Percentiles rank a stretch among this genome's conserved stretches.
Evolutionary conservation across 2,888 invertebrate genomes (phyloP).

Genomic region (Heliconius aoede): DNA sequence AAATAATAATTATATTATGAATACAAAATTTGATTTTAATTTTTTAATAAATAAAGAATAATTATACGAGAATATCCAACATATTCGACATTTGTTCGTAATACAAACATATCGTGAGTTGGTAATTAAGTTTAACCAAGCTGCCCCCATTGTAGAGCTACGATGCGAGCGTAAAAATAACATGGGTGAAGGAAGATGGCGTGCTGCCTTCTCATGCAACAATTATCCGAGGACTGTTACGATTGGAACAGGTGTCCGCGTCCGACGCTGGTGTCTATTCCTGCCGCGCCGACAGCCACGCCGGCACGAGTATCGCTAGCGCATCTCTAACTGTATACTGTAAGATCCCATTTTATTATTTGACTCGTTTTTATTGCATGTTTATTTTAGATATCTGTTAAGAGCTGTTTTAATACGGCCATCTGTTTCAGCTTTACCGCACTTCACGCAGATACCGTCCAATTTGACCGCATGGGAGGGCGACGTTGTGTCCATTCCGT

Average conservation of each 20-base stretch:
- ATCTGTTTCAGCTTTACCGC: conserved; percentile 91
- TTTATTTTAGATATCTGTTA: conserved; percentile 67
- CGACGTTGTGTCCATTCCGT: conserved; percentile 94
- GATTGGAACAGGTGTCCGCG: conserved; percentile 92
- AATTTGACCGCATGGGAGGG: conserved; percentile 95
- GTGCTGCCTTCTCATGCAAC: conserved; percentile 73
- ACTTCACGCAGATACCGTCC: conserved; percentile 92
- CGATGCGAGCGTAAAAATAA: conserved; percentile 77
- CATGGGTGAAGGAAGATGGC: conserved; percentile 79
- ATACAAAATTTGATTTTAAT: too few relatives aligned
- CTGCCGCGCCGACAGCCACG: conserved; percentile 95
- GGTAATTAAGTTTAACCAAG: background rate
- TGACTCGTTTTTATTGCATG: conserved; percentile 71
- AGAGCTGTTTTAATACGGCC: conserved; percentile 75
- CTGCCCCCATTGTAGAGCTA: conserved; percentile 64
- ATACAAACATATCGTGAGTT: background rate
- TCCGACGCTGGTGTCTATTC: conserved; percentile 95
- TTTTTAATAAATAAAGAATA: too few relatives aligned
- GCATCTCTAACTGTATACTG: conserved; percentile 96
- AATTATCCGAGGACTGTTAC: conserved; percentile 80
- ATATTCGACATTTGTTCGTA: background rate
- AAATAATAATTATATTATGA: too few relatives aligned
- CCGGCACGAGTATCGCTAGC: conserved; percentile 93
- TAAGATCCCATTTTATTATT: conserved; percentile 82
- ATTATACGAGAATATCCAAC: too few relatives aligned